A percentile compares a stretch with the other conserved stretches of the same genome.
These are phyloP conservation scores for Cerceris ruficornis DNA, from an alignment of 2,888 invertebrate species.

Conservation along the genomic window DNA sequence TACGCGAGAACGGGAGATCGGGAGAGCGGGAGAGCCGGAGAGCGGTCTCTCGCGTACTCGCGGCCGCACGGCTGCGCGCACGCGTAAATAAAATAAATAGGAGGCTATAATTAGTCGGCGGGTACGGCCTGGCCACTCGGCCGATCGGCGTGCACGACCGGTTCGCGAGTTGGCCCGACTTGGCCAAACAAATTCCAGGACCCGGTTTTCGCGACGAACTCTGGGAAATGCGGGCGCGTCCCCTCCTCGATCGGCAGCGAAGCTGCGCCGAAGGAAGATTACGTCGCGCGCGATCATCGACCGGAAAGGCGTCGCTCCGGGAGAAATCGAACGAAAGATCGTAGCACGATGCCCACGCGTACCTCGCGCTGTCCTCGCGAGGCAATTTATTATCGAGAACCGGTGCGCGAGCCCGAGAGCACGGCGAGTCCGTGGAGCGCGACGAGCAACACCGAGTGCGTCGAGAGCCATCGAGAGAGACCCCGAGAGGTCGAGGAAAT, in stretches of 20 bases:
- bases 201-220: conserved; percentile 33
- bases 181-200: conserved; percentile 52
- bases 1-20: conserved; percentile 55
- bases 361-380: no score
- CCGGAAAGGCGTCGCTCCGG: no score
- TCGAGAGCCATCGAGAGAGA: conserved; percentile 33
- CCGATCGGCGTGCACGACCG: conserved; percentile 61
- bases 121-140: conserved; percentile 57
- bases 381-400: neutral
- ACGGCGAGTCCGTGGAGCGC: conserved; percentile 29
- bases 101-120: conserved; percentile 80
- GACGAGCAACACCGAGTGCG: conserved; percentile 50
- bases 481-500: conserved; percentile 63
- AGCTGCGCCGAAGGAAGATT: no score
- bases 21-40: conserved; percentile 53
- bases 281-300: neutral
- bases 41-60: conserved; percentile 49
- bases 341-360: no score
- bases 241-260: neutral
- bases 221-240: conserved; percentile 28
- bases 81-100: conserved; percentile 81
- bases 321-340: no score
- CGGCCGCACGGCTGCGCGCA: conserved; percentile 53
- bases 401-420: neutral
- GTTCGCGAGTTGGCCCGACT: conserved; percentile 51